Base-by-base conservation (phyloP, 92 coral and sea anemone genomes). In the Zoanthus solanderi region DNA sequence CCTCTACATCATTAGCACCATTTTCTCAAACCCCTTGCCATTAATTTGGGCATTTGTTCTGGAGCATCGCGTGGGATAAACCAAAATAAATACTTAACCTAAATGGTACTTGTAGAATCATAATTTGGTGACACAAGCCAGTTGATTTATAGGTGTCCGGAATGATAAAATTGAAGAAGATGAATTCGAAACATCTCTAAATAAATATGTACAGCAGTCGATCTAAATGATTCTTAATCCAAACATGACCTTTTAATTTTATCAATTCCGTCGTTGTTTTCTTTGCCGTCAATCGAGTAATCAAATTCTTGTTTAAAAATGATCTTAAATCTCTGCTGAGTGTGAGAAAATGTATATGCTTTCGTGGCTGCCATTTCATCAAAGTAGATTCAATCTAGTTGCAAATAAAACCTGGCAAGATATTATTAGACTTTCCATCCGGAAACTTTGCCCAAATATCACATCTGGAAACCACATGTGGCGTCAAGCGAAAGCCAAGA, bases 391-490 rank as follows among this genome's bases (percentile, higher is more conserved):
- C 29, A 8, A 63, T 16, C 29, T 17, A 63, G 29, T 7, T 18
- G 69, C 10, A 23, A 50, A 50, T 50, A 50, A 50, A 50, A 50
- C 12, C 56, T 50, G 0, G 56, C 5, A 50, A 7, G 56, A 17
- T 7, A 63, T 18, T 5, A 8, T 63, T 18, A 7, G 69, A 63
- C 29, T 1, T 23, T 18, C 69, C 17, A n/a, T 17, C 31, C 31
- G 4, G 31, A 63, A 63, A 63, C 69, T 1, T 7, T 16, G 9
- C 9, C 69, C 29, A 8, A 7, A 17, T 68, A 13, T 29, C 74
- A 48, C 85, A 81, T 81, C 85, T 81, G 85, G 85, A 0, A 30
- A 37, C 85, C 85, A 81, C 48, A 23, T 81, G 85, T 45, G 66
- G 6, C 31, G 9, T 12, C 0, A 81, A 46, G 45, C 12, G 30